These are phyloP conservation scores for Rhinopomastus cyanomelas DNA, from an alignment of 2,113 vertebrate genomes.

Conservation along the genomic window DNA sequence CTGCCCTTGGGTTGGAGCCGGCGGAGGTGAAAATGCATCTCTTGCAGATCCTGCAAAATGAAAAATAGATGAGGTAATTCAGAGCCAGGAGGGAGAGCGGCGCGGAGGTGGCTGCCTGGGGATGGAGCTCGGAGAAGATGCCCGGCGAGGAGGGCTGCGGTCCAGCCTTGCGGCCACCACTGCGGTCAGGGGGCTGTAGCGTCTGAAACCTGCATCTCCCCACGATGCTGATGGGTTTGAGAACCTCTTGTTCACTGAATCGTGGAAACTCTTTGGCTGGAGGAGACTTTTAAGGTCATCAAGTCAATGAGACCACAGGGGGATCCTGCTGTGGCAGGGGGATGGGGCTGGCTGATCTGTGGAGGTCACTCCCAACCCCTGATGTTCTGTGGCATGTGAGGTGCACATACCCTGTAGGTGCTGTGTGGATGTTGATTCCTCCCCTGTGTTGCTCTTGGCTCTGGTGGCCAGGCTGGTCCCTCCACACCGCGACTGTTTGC, in stretches of 20 bases:
- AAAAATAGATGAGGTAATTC: conserved; percentile 11
- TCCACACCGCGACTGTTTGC: fast-evolving
- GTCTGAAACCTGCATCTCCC: not conserved
- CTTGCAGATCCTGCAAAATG: conserved; percentile 13
- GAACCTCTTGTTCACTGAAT: too few species aligned
- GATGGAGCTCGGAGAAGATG: not conserved
- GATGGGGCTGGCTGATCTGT: too few species aligned
- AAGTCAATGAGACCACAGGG: too few species aligned
- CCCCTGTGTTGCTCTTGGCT: not conserved
- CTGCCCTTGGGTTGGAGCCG: not conserved
- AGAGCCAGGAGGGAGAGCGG: not conserved
- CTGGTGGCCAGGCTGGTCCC: not conserved
- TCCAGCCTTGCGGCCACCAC: not conserved
- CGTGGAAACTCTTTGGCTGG: too few species aligned
- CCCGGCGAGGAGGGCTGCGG: not conserved
- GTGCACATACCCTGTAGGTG: too few species aligned
- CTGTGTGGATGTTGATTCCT: too few species aligned
- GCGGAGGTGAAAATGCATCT: not conserved
- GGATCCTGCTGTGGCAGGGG: too few species aligned
- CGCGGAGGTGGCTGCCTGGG: not conserved
- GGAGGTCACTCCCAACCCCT: too few species aligned
- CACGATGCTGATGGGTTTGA: not conserved
- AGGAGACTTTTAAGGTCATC: too few species aligned
- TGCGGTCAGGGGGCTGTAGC: not conserved
- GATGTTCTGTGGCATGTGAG: too few species aligned